Base-by-base conservation (phyloP, 2,113 vertebrate genomes). In the Alligator mississippiensis region DNA sequence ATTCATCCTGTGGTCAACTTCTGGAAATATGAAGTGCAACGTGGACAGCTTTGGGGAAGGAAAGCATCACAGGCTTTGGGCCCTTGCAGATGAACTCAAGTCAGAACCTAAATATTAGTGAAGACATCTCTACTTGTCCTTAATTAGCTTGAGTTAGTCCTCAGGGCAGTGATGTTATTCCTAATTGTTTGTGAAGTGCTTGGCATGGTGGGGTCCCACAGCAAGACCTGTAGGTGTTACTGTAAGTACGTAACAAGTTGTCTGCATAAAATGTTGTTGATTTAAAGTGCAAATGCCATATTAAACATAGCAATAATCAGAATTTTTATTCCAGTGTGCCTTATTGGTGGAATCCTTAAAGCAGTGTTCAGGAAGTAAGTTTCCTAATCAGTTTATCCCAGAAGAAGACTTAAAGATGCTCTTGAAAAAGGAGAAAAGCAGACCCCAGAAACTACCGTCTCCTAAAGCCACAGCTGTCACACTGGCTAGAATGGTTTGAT, bases 291-390 rank as follows among this genome's bases (percentile, higher is more conserved):
- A 15, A 2, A 0, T 47, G 72, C 47, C 30, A 1, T 27, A 6
- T 78, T 30, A 84, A n/a, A 57, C 28, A 13, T n/a, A 75, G 16
- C 92, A 83, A 70, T 24, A 4, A 7, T 25, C 27, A 64, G 24
- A 30, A 27, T 77, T 90, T 94, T 47, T 8, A 0, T 95, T 95
- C 95, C 97, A 99, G 98, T 98, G 98, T 89, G 97, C 96, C 54
- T 83, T 98, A n/a, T 92, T 99, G 2, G 96, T 98, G 96, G 97
- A 98, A 77, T 97, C 98, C 34, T 93, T 98, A 92, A 98, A 97
- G 92, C 97, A 97, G 30, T 97, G 95, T 28, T 93, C 97, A 16
- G 72, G 96, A 58, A 93, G 83, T 78, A 90, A 87, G 3, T 22
- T 63, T 64, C 86, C 70, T 63, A 88, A 38, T 5, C 9, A 70